Conservation (phyloP, 2,888 invertebrate genomes). For the Amorpha juglandis region DNA sequence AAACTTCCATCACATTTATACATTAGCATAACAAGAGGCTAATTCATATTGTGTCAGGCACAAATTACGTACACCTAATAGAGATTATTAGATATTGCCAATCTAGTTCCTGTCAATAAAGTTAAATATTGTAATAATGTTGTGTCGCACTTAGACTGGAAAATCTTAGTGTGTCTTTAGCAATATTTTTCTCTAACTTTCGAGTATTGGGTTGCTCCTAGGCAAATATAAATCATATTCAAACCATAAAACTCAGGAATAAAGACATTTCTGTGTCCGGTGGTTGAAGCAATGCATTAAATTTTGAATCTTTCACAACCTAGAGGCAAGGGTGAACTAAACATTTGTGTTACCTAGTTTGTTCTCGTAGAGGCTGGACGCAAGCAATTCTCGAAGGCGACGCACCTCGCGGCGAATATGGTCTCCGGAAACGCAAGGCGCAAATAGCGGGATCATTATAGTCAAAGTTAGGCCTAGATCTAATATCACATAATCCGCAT, state of each 20-base stretch:
- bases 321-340: not conserved
- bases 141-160: not conserved
- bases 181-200: not conserved
- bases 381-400: constrained; percentile 56
- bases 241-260: too few species aligned
- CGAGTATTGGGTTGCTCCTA: not conserved
- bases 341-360: constrained; percentile 50
- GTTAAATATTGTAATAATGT: not conserved
- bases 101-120: not conserved
- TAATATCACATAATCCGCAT: constrained; percentile 37
- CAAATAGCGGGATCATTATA: constrained; percentile 53
- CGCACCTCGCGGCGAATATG: constrained; percentile 55
- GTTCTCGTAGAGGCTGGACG: constrained; percentile 64
- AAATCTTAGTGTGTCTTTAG: not conserved
- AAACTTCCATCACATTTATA: not conserved
- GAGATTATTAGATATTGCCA: not conserved
- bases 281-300: not conserved
- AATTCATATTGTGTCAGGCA: constrained; percentile 14
- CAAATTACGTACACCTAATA: not conserved
- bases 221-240: not conserved
- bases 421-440: constrained; percentile 60
- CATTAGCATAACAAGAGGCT: not conserved
- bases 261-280: too few species aligned
- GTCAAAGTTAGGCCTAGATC: constrained; percentile 43
- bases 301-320: not conserved